Percentiles rank a stretch among this genome's conserved stretches.
Conservation (phyloP, 2,113 vertebrate species). For the Dunckerocampus dactyliophorus region DNA sequence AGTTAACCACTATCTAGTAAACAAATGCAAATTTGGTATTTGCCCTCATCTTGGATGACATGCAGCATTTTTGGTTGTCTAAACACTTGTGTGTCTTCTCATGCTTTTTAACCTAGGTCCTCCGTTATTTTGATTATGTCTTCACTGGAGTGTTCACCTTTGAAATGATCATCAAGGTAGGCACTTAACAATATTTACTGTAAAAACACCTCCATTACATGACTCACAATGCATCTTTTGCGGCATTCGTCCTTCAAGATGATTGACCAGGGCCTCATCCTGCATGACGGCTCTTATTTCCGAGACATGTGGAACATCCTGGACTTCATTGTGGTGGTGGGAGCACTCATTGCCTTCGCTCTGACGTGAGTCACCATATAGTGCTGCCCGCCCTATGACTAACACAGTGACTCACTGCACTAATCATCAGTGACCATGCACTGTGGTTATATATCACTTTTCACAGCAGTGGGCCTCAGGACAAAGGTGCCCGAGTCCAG, state of each 20-base stretch:
- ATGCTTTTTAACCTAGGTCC: conserved; percentile 74
- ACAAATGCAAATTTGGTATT: no score
- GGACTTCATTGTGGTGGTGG: conserved; percentile 97
- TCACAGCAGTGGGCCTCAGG: not conserved
- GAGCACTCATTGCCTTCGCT: conserved; percentile 93
- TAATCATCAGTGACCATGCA: not conserved
- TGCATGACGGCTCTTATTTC: conserved; percentile 95
- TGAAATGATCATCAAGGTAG: conserved; percentile 98
- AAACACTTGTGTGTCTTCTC: not conserved
- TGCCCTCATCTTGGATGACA: not conserved
- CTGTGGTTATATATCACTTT: conserved; percentile 1
- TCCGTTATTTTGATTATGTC: conserved; percentile 97
- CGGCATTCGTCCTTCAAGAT: conserved; percentile 73
- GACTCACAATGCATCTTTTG: not conserved
- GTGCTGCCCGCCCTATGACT: conserved; percentile 44
- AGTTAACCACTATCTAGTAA: no score
- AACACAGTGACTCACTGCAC: conserved; percentile 59
- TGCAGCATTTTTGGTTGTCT: not conserved
- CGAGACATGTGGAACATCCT: conserved; percentile 98
- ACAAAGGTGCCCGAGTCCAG: not conserved
- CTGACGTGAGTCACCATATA: conserved; percentile 86
- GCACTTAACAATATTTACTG: conserved; percentile 5
- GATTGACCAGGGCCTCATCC: conserved; percentile 97
- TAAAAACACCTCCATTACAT: not conserved
- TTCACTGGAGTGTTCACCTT: conserved; percentile 99